Evolutionary conservation across 2,888 invertebrate species (phyloP), one percentile per base, ranked within the genome.

Genomic region (Campaea margaritaria): DNA sequence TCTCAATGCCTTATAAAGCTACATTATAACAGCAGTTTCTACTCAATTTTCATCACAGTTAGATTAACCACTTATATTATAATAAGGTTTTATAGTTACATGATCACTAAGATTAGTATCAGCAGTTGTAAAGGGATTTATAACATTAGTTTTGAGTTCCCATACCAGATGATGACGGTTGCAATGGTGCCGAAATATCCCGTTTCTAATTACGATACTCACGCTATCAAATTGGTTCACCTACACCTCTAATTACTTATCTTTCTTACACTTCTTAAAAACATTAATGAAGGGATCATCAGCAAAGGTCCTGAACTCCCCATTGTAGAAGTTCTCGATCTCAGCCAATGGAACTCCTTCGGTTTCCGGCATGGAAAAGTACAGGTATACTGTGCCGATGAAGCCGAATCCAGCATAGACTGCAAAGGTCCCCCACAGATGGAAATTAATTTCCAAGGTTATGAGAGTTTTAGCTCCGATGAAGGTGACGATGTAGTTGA

Each of bases 331-430:
- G 5, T 79, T 75, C 63, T 93, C 93, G n/a, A 93, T 93, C 65
- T 93, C 89, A 69, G 89, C 85, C 39, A 93, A 75, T 0, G 84
- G 81, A 38, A 87, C 83, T 0, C 91, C 91, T 79, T 93, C 93
- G 0, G 93, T 93, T 74, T 93, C 93, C 9, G 93, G 93, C 53
- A 93, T 73, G 54, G 85, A 85, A 69, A 92, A 89, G 73, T 92
- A 93, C 15, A 93, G 76, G 55, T 87, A 91, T n/a, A 93, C 66
- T 9, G 91, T 82, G 34, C 93, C 93, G 0, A 86, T 38, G 45
- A 87, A 81, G 14, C 87, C 87, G 36, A 90, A 85, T 0, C 63
- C 71, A 3, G 92, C 87, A 71, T 93, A 93, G 0, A 92, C 79
- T n/a, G 86, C 89, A 65, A 93, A 91, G 0, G 91, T 81, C 0